Percentiles rank a stretch among this genome's conserved stretches.
These are phyloP conservation scores for Oppia nitens DNA, from an alignment of 1,140 invertebrate species.

Conservation along the genomic window DNA sequence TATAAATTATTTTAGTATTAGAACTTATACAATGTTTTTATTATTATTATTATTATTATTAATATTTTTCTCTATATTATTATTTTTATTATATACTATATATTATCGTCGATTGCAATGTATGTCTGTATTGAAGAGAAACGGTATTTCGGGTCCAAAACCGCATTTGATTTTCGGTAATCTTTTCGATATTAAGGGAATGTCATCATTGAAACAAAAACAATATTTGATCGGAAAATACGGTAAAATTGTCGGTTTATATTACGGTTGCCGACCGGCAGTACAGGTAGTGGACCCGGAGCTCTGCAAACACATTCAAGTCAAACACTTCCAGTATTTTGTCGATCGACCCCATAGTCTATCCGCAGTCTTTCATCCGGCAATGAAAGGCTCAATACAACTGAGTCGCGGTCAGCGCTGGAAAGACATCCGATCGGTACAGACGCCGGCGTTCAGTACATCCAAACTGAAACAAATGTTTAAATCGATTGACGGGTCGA, in stretches of 20 bases:
- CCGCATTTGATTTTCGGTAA: constrained; percentile 27
- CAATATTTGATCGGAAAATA: constrained; percentile 26
- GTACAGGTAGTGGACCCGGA: constrained; percentile 27
- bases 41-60: too few species aligned
- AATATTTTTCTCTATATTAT: too few species aligned
- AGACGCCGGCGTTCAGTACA: constrained; percentile 36
- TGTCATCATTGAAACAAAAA: constrained; percentile 19
- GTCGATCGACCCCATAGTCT: constrained; percentile 21
- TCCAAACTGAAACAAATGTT: constrained; percentile 33
- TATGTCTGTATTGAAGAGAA: constrained; percentile 6
- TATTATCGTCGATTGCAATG: neutral
- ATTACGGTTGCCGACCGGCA: constrained; percentile 24
- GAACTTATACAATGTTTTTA: too few species aligned
- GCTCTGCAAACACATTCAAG: constrained; percentile 27
- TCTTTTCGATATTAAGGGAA: constrained; percentile 6
- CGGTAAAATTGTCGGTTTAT: constrained; percentile 28
- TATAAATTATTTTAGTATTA: too few species aligned
- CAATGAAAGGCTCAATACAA: constrained; percentile 3
- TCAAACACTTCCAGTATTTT: constrained; percentile 28
- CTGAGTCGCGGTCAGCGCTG: constrained; percentile 26
- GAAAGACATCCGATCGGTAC: constrained; percentile 33
- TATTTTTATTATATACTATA: too few species aligned
- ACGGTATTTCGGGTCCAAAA: constrained; percentile 25
- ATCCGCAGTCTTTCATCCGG: neutral
- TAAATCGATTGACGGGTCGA: constrained; percentile 25